Conservation (phyloP, 1,140 invertebrate genomes). For the Caenorhabditis briggsae region DNA sequence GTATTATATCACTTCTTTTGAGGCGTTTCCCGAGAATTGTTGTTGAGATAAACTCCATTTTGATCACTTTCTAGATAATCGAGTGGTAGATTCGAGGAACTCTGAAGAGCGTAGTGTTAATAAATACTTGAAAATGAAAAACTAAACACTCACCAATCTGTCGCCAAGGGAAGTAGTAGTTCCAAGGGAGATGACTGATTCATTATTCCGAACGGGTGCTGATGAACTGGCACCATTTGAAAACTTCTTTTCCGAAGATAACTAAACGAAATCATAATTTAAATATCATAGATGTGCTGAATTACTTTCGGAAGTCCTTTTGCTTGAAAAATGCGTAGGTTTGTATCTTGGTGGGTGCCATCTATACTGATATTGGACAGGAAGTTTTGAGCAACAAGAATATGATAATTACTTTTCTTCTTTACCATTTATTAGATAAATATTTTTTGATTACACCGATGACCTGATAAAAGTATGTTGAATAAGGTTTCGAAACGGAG, state of each 20-base stretch:
- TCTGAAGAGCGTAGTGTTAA: background rate
- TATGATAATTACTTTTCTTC: conserved; percentile 48
- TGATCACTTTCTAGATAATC: conserved; percentile 8
- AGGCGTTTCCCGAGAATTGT: conserved; percentile 4
- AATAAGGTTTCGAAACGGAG: no score
- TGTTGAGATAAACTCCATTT: background rate
- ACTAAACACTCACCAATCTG: background rate
- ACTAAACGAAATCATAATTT: background rate
- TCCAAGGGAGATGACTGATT: conserved; percentile 21
- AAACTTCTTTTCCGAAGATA: conserved; percentile 26
- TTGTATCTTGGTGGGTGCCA: conserved; percentile 27
- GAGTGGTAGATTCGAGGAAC: background rate
- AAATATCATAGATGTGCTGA: background rate
- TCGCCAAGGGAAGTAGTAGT: conserved; percentile 11
- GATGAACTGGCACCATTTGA: background rate
- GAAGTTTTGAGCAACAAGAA: conserved; percentile 45
- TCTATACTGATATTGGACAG: conserved; percentile 31
- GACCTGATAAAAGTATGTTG: no score
- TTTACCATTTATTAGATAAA: conserved; percentile 1
- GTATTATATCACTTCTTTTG: background rate
- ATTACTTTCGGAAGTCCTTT: conserved; percentile 42
- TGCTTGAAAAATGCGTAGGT: background rate
- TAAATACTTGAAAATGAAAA: background rate
- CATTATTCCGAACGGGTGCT: conserved; percentile 8
- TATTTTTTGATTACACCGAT: no score